Percentiles rank a stretch among this genome's conserved stretches.
These are phyloP conservation scores for Dexiosoma caninum DNA, from an alignment of 2,888 invertebrate species.

Conservation along the genomic window DNA sequence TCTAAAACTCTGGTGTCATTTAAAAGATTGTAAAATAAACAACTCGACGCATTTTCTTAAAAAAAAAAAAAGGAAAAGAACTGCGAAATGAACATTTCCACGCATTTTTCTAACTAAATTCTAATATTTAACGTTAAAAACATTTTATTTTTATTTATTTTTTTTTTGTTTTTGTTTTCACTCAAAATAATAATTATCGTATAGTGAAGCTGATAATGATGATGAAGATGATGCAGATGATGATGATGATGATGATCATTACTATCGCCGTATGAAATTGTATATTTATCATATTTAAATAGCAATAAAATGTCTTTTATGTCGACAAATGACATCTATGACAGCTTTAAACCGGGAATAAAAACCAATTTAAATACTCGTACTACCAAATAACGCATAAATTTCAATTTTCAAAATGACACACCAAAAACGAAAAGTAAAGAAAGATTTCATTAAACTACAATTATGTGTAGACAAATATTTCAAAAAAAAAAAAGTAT, in stretches of 20 bases:
- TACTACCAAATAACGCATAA: conserved; percentile 65
- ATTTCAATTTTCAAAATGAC: conserved; percentile 57
- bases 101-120: not conserved
- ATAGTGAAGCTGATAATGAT: no score
- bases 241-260: not conserved
- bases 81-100: not conserved
- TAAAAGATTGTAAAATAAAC: not conserved
- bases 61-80: no score
- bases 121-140: not conserved
- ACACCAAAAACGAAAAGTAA: conserved; percentile 13
- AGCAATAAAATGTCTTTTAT: conserved; percentile 73
- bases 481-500: not conserved
- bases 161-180: no score
- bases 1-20: not conserved
- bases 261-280: not conserved
- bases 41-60: conserved; percentile 20
- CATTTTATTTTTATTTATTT: not conserved
- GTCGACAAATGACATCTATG: conserved; percentile 63
- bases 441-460: conserved; percentile 36
- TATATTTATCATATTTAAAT: conserved; percentile 74
- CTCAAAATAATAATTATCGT: no score
- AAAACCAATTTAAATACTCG: conserved; percentile 41
- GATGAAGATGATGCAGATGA: not conserved
- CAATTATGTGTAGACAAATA: conserved; percentile 44
- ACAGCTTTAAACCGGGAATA: conserved; percentile 31